These are phyloP conservation scores for Cantharis rufa DNA, from an alignment of 2,888 invertebrate species.

Conservation along the genomic window DNA sequence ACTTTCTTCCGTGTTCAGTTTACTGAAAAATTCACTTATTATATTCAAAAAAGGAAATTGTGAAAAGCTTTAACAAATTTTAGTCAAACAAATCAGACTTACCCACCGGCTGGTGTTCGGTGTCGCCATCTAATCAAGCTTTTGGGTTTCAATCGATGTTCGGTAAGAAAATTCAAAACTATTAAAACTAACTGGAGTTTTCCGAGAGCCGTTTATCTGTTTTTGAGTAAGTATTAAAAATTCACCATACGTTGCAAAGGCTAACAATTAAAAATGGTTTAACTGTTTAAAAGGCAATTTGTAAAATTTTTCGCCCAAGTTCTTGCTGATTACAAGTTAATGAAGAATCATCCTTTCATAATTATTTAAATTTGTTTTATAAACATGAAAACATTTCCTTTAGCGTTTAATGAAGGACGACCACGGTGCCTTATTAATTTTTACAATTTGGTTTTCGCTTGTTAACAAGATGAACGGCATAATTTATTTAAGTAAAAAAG, in stretches of 20 bases:
- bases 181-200: neutral
- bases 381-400: neutral
- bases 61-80: neutral
- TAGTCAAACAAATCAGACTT: neutral
- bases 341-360: neutral
- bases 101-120: neutral
- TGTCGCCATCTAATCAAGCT: neutral
- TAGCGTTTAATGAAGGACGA: neutral
- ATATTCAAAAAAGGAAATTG: neutral
- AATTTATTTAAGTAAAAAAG: slow-evolving; percentile 5
- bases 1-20: neutral
- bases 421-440: neutral
- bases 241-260: neutral
- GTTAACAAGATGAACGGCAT: slow-evolving; percentile 1
- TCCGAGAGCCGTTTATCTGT: neutral
- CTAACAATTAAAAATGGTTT: neutral
- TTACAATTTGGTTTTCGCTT: neutral
- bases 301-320: neutral
- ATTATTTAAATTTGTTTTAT: neutral
- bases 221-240: neutral
- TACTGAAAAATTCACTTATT: neutral
- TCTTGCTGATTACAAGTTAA: neutral
- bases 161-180: neutral
- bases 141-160: neutral
- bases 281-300: neutral